phyloP scores from a whole-genome alignment of 1,140 invertebrate genomes.

The Araneus ventricosus region DNA sequence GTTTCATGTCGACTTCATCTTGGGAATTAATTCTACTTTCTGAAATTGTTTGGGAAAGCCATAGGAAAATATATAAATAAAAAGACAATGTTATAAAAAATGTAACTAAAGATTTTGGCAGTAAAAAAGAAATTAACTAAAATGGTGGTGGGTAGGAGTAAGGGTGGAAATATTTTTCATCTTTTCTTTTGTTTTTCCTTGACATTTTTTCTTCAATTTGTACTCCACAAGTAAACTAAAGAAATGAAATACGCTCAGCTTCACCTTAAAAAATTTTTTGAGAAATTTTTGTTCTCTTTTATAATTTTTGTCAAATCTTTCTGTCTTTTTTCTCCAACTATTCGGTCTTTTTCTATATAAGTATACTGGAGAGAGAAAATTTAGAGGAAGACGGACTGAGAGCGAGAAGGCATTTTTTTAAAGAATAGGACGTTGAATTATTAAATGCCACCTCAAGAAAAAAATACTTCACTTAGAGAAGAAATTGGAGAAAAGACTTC shows the following conservation, averaged over 20 bases:
- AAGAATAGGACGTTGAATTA: slow-evolving; percentile 71
- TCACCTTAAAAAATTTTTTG: not conserved
- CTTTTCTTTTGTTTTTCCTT: not conserved
- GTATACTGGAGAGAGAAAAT: not conserved
- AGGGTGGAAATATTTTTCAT: not conserved
- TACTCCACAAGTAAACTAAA: slow-evolving; percentile 28
- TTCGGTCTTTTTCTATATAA: slow-evolving; percentile 42
- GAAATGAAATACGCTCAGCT: slow-evolving; percentile 59
- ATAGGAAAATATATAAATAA: not conserved
- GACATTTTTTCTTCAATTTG: not conserved
- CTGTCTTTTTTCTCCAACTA: slow-evolving; percentile 13
- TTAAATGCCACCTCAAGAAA: slow-evolving; percentile 68
- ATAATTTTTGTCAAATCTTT: slow-evolving; percentile 40
- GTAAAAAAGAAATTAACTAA: slow-evolving; percentile 55
- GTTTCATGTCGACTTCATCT: slow-evolving; percentile 38
- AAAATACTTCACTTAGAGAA: slow-evolving; percentile 73
- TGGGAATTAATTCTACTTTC: slow-evolving; percentile 68
- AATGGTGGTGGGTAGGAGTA: not conserved
- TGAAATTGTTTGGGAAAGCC: slow-evolving; percentile 60
- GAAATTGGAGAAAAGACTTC: slow-evolving; percentile 75
- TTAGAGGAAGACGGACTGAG: not conserved
- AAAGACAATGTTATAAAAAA: slow-evolving; percentile 60
- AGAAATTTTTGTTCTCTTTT: slow-evolving; percentile 48
- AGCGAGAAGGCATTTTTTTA: slow-evolving; percentile 1
- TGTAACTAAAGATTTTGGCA: slow-evolving; percentile 34